phyloP scores from a whole-genome alignment of 2,888 invertebrate species.

The Pseudococcus longispinus region DNA sequence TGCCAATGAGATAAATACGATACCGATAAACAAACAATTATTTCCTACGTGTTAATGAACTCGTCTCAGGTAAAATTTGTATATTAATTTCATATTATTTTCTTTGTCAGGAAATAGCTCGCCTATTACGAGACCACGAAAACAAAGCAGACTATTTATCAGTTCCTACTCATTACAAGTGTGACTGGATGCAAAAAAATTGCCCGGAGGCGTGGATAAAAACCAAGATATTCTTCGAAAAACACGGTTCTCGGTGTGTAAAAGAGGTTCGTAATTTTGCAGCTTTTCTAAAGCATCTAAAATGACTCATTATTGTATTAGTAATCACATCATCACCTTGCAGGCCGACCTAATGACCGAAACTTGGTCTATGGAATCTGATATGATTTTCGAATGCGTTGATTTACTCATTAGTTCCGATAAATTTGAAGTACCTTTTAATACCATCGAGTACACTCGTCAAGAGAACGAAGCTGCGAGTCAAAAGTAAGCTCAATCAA shows the following conservation, averaged over 20 bases:
- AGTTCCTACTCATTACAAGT: constrained; percentile 20
- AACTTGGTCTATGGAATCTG: constrained; percentile 68
- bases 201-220: neutral
- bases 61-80: neutral
- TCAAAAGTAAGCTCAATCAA: neutral
- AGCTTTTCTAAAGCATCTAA: neutral
- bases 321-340: neutral
- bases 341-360: constrained; percentile 74
- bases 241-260: constrained; percentile 10
- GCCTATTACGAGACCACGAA: neutral
- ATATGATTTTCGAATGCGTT: constrained; percentile 31
- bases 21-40: neutral
- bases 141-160: constrained; percentile 4
- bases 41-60: neutral
- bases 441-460: neutral
- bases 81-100: neutral
- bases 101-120: constrained; percentile 36
- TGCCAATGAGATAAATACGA: too few species aligned
- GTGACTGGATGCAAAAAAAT: constrained; percentile 35
- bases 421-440: neutral
- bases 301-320: neutral
- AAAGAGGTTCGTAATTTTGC: constrained; percentile 10
- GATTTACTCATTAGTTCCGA: neutral
- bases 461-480: neutral
- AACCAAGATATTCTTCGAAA: constrained; percentile 10